A percentile compares a stretch with the other conserved stretches of the same genome.
Evolutionary conservation across 2,113 vertebrate genomes (phyloP).

Genomic region (Malurus cyaneus): DNA sequence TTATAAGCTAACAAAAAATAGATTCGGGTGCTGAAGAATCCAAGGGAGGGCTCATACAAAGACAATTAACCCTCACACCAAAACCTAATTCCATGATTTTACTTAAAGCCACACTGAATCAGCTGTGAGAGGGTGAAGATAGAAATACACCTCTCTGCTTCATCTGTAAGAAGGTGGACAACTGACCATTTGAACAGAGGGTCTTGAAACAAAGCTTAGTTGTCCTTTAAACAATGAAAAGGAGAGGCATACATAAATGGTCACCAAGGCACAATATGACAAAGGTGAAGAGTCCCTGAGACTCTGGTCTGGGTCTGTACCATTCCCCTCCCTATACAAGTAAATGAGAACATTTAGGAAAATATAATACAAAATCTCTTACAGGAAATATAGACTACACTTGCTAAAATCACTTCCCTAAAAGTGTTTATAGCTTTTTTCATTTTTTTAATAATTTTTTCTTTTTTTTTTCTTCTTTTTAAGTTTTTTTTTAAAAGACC

Average conservation of each 20-base stretch:
- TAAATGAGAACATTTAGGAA: constrained; percentile 91
- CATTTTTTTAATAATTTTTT: not conserved
- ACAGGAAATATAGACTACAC: constrained; percentile 91
- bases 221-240: constrained; percentile 50
- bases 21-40: constrained; percentile 49
- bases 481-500: constrained; percentile 68
- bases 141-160: constrained; percentile 50
- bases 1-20: constrained; percentile 57
- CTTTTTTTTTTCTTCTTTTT: not conserved
- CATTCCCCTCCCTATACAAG: constrained; percentile 80
- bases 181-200: constrained; percentile 6
- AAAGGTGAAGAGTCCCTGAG: constrained; percentile 84
- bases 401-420: constrained; percentile 76
- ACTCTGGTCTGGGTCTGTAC: constrained; percentile 75
- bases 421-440: constrained; percentile 78
- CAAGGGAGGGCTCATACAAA: constrained; percentile 19
- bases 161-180: constrained; percentile 25
- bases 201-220: constrained; percentile 49
- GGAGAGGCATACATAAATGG: constrained; percentile 63
- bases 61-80: constrained; percentile 51
- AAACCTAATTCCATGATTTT: constrained; percentile 40
- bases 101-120: constrained; percentile 54
- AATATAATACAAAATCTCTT: constrained; percentile 98
- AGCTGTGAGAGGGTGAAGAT: constrained; percentile 47
- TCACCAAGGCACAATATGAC: constrained; percentile 92